A percentile compares a stretch with the other conserved stretches of the same genome.
Evolutionary conservation across 2,113 vertebrate genomes (phyloP).

Genomic region (Philantomba maxwellii): DNA sequence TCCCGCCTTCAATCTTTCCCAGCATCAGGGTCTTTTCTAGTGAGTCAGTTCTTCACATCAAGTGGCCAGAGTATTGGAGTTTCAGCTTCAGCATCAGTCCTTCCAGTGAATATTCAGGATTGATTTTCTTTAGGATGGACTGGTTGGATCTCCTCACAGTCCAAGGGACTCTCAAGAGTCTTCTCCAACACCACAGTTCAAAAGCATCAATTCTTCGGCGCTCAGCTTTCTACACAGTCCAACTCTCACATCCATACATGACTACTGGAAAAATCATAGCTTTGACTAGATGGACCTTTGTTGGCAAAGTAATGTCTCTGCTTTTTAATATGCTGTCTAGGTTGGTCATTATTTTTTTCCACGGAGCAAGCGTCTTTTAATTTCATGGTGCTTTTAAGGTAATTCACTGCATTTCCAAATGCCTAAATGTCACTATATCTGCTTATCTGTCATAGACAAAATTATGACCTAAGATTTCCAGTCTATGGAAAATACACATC

Average conservation of each 20-base stretch:
- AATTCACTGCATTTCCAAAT: neutral
- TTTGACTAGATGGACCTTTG: neutral
- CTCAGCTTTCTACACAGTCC: neutral
- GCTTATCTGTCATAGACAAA: neutral
- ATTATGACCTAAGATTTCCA: neutral
- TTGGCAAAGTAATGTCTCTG: neutral
- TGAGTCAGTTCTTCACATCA: neutral
- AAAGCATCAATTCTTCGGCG: neutral
- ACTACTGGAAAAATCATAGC: neutral
- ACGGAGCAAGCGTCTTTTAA: neutral
- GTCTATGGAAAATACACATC: neutral
- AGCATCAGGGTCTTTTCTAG: neutral
- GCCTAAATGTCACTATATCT: neutral
- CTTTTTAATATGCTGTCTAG: neutral
- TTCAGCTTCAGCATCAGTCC: neutral
- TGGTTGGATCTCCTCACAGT: neutral
- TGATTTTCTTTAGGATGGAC: neutral
- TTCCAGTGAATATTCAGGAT: neutral
- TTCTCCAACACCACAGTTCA: neutral
- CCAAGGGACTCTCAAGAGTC: neutral
- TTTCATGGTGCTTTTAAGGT: neutral
- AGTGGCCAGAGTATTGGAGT: neutral
- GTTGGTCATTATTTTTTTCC: neutral
- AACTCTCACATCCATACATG: neutral
- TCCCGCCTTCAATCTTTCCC: neutral